Conservation (phyloP, 2,113 vertebrate species). For the Ictalurus punctatus region DNA sequence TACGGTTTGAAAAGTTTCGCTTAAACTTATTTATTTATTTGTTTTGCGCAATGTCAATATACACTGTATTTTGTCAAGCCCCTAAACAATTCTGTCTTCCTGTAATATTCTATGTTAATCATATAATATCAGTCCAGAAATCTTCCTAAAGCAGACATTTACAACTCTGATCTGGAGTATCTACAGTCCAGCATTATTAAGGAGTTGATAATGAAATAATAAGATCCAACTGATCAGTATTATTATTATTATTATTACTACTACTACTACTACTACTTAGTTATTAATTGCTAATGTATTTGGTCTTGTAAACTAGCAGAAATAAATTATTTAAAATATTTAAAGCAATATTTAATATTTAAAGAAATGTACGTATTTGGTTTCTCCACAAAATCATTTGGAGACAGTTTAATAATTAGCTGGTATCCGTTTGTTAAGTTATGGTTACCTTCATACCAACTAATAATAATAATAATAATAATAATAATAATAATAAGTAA, state of each 20-base stretch:
- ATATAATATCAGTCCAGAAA: not conserved
- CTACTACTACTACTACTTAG: not conserved
- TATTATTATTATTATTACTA: not conserved
- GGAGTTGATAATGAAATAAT: not conserved
- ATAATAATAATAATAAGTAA: not conserved
- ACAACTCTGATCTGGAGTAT: not conserved
- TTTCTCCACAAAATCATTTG: not conserved
- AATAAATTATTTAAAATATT: not conserved
- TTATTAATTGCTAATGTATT: not conserved
- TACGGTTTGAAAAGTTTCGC: not conserved
- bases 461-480: not conserved
- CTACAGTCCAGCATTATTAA: not conserved
- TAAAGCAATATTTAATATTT: not conserved
- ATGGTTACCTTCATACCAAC: not conserved
- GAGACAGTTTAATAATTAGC: not conserved
- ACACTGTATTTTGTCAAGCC: not conserved
- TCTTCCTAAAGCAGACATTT: not conserved
- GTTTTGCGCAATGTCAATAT: not conserved
- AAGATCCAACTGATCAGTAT: not conserved
- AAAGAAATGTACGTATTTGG: not conserved
- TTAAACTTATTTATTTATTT: not conserved
- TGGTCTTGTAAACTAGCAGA: not conserved
- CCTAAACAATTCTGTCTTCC: not conserved
- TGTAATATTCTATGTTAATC: not conserved
- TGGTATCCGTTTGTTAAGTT: not conserved